Evolutionary conservation across 1,140 invertebrate genomes (phyloP), one percentile per base, ranked within the genome.

Genomic region (Zaprionus davidi): DNA sequence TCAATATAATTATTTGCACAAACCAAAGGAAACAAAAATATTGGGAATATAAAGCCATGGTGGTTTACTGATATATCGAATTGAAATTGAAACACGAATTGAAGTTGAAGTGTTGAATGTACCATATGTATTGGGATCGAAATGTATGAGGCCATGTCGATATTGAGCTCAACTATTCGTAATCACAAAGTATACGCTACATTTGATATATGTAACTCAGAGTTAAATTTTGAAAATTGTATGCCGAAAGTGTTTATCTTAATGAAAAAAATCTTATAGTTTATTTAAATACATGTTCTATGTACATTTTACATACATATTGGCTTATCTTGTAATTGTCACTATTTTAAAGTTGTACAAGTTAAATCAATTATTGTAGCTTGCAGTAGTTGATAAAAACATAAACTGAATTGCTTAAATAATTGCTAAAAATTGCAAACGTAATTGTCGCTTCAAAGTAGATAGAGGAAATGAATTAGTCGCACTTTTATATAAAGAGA

Each of bases 241-340:
- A 85, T 76, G 81, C 85, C 85, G 85, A 90, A 90, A 78, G 86
- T 90, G 86, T 90, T 91, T 90, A 90, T 90, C 86, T 90, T 90
- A 90, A 90, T 90, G 80, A 91, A 90, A 90, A 90, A 90, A 90
- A 86, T 87, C 81, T 71, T 84, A 73, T 71, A 81, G 63, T 76
- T 78, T 44, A 58, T 79, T 76, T 79, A 69, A 63, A 67, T 71
- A 78, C 69, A 72, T 79, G 53, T 60, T 65, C 51, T 53, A 64
- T 80, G 56, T 72, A 79, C 55, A 78, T 66, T 71, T 55, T 76
- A 58, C 31, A 71, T 73, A 53, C 53, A 38, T 64, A 69, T 73
- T 78, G 58, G 66, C 63, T 71, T 70, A 75, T 62, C 11, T 66
- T 76, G 53, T 71, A 56, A 34, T 69, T 62, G 68, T 44, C 24